Evolutionary conservation across 2,113 vertebrate species (phyloP).

Genomic region (Dipodomys spectabilis): DNA sequence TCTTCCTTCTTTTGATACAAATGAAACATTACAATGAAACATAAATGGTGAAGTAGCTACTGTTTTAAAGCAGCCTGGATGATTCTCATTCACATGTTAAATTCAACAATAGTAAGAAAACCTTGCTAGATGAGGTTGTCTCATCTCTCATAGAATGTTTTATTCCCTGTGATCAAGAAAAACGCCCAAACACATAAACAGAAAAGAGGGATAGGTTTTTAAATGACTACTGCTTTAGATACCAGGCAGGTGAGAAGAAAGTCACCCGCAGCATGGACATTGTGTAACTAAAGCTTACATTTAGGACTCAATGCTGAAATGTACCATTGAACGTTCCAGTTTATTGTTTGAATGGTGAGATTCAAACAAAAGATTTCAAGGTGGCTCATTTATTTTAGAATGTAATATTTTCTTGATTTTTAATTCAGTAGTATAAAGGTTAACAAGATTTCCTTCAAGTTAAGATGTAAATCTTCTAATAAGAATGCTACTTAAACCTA

Average conservation of each 20-base stretch:
- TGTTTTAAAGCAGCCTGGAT: neutral
- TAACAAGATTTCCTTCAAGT: neutral
- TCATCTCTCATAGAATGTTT: neutral
- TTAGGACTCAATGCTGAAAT: neutral
- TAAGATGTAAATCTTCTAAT: neutral
- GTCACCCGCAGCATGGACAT: neutral
- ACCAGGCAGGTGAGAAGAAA: neutral
- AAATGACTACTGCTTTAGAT: neutral
- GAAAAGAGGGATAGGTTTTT: neutral
- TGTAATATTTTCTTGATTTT: neutral
- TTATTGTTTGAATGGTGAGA: neutral
- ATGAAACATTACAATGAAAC: neutral
- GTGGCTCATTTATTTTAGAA: conserved; percentile 11
- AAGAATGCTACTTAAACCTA: neutral
- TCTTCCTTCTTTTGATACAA: conserved; percentile 67
- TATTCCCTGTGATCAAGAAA: neutral
- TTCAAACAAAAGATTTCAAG: neutral
- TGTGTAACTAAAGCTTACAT: neutral
- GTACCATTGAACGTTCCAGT: neutral
- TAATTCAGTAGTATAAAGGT: neutral
- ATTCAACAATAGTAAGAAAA: neutral
- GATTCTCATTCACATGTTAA: neutral
- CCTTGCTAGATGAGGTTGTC: neutral
- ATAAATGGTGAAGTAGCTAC: no score
- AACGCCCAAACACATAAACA: neutral